Conservation (phyloP, 2,888 invertebrate genomes). For the Andricus curvator region DNA sequence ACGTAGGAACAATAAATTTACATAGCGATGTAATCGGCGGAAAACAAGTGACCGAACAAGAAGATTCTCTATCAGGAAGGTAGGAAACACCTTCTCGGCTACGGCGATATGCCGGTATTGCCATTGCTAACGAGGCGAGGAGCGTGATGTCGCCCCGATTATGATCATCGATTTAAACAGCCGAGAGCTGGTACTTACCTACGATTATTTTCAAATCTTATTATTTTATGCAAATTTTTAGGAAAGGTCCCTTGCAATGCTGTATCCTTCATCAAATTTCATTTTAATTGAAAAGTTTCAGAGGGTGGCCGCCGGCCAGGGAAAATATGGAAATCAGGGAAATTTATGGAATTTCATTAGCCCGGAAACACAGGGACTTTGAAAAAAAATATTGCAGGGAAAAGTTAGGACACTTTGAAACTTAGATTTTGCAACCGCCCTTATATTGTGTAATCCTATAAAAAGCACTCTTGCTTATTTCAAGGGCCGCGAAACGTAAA, state of each 20-base stretch:
- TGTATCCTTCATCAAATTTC: not conserved
- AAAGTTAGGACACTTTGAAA: too few relatives aligned
- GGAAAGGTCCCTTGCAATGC: not conserved
- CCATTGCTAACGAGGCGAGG: slow-evolving; percentile 57
- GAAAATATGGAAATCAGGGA: too few relatives aligned
- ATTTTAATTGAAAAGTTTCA: too few relatives aligned
- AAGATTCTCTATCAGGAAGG: slow-evolving; percentile 69
- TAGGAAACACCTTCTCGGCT: slow-evolving; percentile 58
- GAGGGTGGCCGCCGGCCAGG: too few relatives aligned
- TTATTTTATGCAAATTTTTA: slow-evolving; percentile 25
- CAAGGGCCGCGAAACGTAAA: too few relatives aligned
- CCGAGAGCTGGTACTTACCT: slow-evolving; percentile 43
- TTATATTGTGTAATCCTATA: too few relatives aligned
- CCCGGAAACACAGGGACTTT: too few relatives aligned
- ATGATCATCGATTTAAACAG: slow-evolving; percentile 56
- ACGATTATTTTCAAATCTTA: slow-evolving; percentile 37
- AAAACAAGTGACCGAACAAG: slow-evolving; percentile 73
- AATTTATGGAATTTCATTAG: too few relatives aligned
- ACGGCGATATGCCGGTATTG: slow-evolving; percentile 54
- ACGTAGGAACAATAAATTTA: slow-evolving; percentile 72
- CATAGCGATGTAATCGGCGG: slow-evolving; percentile 73
- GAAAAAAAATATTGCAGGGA: too few relatives aligned
- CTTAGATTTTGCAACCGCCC: too few relatives aligned
- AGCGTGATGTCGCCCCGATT: slow-evolving; percentile 58
- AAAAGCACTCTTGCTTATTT: too few relatives aligned